Evolutionary conservation across 2,888 invertebrate species (phyloP).

Genomic region (Aricia artaxerxes): DNA sequence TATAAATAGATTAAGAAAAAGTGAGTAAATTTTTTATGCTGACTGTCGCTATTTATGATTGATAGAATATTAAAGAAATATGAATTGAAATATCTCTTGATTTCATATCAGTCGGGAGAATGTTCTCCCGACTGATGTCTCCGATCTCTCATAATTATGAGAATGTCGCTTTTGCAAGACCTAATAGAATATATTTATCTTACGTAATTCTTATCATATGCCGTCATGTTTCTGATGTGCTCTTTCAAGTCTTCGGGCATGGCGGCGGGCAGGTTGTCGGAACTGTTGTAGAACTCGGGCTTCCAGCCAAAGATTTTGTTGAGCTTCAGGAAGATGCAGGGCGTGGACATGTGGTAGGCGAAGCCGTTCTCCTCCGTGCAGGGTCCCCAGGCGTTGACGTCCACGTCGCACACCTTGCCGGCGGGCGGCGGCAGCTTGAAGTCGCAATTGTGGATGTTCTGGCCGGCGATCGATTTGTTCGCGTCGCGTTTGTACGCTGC

Average conservation of each 20-base stretch:
- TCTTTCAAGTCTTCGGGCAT: constrained; percentile 88
- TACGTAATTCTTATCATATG: constrained; percentile 70
- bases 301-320: constrained; percentile 97
- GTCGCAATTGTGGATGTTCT: constrained; percentile 88
- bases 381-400: constrained; percentile 88
- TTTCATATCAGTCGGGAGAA: too few species aligned
- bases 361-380: constrained; percentile 92
- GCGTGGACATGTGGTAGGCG: constrained; percentile 94
- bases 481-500: constrained; percentile 88
- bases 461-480: constrained; percentile 85
- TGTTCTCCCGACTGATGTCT: too few species aligned
- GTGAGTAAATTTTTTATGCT: too few species aligned
- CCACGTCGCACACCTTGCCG: constrained; percentile 92
- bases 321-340: constrained; percentile 96
- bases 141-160: too few species aligned
- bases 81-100: too few species aligned
- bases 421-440: constrained; percentile 85
- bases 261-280: constrained; percentile 83
- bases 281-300: constrained; percentile 89
- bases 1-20: too few species aligned
- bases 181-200: constrained; percentile 44
- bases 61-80: too few species aligned
- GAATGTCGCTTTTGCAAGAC: too few species aligned
- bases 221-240: constrained; percentile 81
- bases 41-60: too few species aligned